Percentiles rank a stretch among this genome's conserved stretches.
phyloP scores from a whole-genome alignment of 2,888 invertebrate genomes.

The Leptopilina syphax region DNA sequence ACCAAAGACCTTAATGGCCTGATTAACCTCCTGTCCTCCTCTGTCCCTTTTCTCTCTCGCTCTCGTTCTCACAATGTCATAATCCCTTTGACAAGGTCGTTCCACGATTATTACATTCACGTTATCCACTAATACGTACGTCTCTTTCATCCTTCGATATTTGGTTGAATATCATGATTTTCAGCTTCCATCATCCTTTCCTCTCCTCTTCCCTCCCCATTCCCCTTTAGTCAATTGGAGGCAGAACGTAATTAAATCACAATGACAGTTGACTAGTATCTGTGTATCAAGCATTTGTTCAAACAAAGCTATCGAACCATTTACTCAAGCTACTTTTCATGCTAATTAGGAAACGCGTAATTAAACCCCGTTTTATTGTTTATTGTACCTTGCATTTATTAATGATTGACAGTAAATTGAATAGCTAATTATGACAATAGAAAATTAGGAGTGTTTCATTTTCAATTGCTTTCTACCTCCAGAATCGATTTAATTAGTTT shows the following conservation, averaged over 20 bases:
- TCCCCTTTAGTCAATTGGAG: background rate
- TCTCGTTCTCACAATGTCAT: slow-evolving; percentile 58
- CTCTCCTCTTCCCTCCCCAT: no score
- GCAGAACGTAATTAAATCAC: slow-evolving; percentile 24
- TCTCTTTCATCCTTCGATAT: slow-evolving; percentile 14
- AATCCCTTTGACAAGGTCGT: slow-evolving; percentile 68
- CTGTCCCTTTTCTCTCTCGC: slow-evolving; percentile 61
- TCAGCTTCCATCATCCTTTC: background rate
- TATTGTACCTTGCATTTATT: slow-evolving; percentile 32
- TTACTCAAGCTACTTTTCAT: slow-evolving; percentile 32
- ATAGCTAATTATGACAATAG: slow-evolving; percentile 22
- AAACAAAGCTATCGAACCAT: slow-evolving; percentile 37
- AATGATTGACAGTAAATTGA: slow-evolving; percentile 37
- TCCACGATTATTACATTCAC: slow-evolving; percentile 63
- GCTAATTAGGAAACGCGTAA: slow-evolving; percentile 38
- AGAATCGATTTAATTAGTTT: slow-evolving; percentile 4
- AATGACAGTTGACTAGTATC: slow-evolving; percentile 22
- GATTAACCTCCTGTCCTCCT: slow-evolving; percentile 67
- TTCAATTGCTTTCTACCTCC: background rate
- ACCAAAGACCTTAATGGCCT: slow-evolving; percentile 68
- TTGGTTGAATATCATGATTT: slow-evolving; percentile 12
- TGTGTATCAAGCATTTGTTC: slow-evolving; percentile 3
- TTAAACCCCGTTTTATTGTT: slow-evolving; percentile 25
- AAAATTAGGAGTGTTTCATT: slow-evolving; percentile 31
- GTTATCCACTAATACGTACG: slow-evolving; percentile 44